Evolutionary conservation across 1,140 invertebrate species (phyloP).

Genomic region (Zaprionus tsacasi): DNA sequence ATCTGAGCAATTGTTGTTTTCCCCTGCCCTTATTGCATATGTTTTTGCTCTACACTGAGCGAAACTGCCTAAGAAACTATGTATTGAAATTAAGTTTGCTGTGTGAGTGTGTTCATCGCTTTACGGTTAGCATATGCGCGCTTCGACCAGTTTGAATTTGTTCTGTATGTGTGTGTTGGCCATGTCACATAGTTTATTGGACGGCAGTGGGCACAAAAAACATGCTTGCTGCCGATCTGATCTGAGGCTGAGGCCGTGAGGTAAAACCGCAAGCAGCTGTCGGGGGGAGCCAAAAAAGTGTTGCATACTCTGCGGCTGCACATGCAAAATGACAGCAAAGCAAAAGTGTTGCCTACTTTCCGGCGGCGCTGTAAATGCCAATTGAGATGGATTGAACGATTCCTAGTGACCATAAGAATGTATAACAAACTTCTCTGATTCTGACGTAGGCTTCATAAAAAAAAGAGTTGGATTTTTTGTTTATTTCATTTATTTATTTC

Average conservation of each 20-base stretch:
- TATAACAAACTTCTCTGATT: too few relatives aligned
- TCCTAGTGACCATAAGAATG: too few relatives aligned
- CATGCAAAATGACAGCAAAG: background rate
- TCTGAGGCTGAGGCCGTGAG: background rate
- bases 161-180: too few relatives aligned
- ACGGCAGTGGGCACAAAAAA: constrained; percentile 12
- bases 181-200: constrained; percentile 12
- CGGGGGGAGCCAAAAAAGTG: background rate
- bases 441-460: too few relatives aligned
- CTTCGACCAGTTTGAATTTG: too few relatives aligned
- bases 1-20: constrained; percentile 49
- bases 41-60: constrained; percentile 10
- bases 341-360: constrained; percentile 5
- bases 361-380: constrained; percentile 1
- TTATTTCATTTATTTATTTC: constrained; percentile 56
- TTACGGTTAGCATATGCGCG: background rate
- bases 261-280: background rate
- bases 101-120: background rate
- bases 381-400: constrained; percentile 19
- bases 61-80: too few relatives aligned
- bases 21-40: background rate
- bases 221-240: background rate
- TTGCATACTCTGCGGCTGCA: background rate
- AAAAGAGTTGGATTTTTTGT: too few relatives aligned
- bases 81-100: too few relatives aligned